phyloP scores from a whole-genome alignment of 2,797 vertebrate genomes.

The Vipera latastei region DNA sequence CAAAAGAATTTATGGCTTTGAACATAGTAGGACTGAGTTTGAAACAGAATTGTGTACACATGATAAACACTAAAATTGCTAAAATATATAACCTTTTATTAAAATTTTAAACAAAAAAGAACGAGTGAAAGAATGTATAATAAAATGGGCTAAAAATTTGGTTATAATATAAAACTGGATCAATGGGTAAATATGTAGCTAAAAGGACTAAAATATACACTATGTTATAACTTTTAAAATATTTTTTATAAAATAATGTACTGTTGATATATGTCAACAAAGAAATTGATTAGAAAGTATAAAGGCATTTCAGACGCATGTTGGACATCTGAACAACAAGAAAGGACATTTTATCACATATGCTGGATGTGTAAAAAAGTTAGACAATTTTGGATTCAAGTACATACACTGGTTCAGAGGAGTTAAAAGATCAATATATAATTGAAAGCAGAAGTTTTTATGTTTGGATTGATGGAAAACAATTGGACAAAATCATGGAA shows the following conservation, averaged over 20 bases:
- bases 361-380: not conserved
- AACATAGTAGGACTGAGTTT: not conserved
- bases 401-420: not conserved
- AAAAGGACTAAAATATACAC: not conserved
- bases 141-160: not conserved
- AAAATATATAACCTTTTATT: not conserved
- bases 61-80: not conserved
- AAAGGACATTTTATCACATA: not conserved
- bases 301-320: not conserved
- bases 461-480: not conserved
- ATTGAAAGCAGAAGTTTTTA: not conserved
- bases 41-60: not conserved
- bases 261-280: not conserved
- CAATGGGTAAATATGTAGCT: not conserved
- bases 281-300: not conserved
- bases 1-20: not conserved
- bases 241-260: not conserved
- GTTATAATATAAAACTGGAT: not conserved
- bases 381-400: not conserved
- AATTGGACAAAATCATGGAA: not conserved
- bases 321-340: not conserved
- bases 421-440: not conserved
- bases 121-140: not conserved
- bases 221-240: not conserved
- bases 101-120: not conserved